phyloP scores from a whole-genome alignment of 2,797 vertebrate genomes.

The Scolopax rusticola region DNA sequence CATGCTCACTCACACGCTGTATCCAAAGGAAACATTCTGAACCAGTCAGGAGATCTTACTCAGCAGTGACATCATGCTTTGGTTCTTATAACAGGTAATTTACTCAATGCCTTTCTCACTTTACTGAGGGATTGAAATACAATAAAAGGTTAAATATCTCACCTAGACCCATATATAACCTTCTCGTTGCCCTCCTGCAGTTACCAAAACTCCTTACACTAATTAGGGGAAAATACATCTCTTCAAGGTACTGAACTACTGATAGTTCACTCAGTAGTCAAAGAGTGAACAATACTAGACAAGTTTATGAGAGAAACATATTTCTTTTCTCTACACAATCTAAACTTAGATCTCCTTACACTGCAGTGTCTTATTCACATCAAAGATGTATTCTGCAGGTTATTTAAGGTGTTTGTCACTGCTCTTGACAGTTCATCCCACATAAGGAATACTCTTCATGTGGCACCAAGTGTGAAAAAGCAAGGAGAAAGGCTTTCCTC shows the following conservation, averaged over 20 bases:
- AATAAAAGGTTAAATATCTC: neutral
- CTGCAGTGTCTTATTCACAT: neutral
- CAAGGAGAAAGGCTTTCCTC: neutral
- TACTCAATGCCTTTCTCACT: neutral
- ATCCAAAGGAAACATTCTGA: neutral
- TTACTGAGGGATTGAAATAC: neutral
- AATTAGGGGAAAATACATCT: neutral
- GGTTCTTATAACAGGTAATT: neutral
- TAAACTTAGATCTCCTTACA: neutral
- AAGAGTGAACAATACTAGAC: neutral
- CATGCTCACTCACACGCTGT: neutral
- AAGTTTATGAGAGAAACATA: neutral
- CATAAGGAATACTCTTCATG: neutral
- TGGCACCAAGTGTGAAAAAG: neutral
- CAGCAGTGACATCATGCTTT: constrained; percentile 9
- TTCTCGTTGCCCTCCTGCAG: neutral
- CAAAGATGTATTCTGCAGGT: neutral
- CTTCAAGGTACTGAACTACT: neutral
- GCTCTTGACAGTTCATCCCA: neutral
- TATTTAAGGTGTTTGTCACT: neutral
- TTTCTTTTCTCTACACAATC: neutral
- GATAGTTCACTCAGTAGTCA: neutral
- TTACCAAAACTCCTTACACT: neutral
- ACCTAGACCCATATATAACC: neutral
- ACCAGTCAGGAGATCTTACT: constrained; percentile 3